phyloP scores from a whole-genome alignment of 2,113 vertebrate genomes.

The Tonatia bakeri region DNA sequence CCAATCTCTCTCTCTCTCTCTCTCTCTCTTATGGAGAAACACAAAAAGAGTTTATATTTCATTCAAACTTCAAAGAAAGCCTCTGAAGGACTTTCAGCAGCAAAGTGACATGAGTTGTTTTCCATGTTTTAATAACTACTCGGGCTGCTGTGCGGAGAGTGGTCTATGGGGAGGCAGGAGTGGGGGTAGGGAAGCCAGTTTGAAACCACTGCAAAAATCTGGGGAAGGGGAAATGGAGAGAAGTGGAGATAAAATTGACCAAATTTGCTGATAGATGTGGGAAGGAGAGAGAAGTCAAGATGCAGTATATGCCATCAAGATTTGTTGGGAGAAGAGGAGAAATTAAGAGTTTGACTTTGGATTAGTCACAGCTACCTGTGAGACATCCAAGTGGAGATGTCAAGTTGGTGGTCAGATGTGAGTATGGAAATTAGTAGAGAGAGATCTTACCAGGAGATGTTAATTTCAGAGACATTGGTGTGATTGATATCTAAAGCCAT shows the following conservation, averaged over 20 bases:
- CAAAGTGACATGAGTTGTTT: background rate
- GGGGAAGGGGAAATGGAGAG: background rate
- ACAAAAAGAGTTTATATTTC: background rate
- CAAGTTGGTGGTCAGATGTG: background rate
- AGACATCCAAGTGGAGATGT: background rate
- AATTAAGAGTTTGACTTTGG: background rate
- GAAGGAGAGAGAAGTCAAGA: background rate
- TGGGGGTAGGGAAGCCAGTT: background rate
- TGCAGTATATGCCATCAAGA: background rate
- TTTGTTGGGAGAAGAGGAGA: background rate
- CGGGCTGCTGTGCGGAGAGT: background rate
- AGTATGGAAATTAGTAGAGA: background rate
- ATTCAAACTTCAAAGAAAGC: background rate
- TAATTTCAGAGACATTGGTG: background rate
- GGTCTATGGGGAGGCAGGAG: background rate
- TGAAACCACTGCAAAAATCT: background rate
- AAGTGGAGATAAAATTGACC: background rate
- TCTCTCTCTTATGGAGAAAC: too few species aligned
- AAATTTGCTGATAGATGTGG: background rate
- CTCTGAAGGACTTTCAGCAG: background rate
- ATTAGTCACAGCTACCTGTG: background rate
- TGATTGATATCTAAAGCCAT: background rate
- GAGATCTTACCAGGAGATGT: background rate
- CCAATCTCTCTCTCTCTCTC: too few species aligned
- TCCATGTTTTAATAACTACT: background rate